Conservation (phyloP, 1,140 invertebrate species). For the Calephelis nemesis region DNA sequence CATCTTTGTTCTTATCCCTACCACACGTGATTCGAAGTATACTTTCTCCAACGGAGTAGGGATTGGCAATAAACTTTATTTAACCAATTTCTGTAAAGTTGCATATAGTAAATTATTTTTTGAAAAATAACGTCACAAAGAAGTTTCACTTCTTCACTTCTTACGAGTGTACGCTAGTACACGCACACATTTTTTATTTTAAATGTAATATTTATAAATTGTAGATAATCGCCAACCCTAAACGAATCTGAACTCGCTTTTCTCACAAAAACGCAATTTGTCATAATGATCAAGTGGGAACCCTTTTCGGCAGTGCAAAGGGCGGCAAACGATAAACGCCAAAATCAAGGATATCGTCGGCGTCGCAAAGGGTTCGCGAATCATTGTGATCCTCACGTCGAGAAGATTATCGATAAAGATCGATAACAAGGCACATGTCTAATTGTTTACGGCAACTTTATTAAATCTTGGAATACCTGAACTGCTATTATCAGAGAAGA, state of each 20-base stretch:
- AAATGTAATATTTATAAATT: not conserved
- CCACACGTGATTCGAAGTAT: too few relatives aligned
- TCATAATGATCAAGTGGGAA: constrained; percentile 21
- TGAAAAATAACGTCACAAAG: too few relatives aligned
- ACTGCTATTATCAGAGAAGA: too few relatives aligned
- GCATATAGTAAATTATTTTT: too few relatives aligned
- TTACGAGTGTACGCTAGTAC: too few relatives aligned
- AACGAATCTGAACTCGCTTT: not conserved
- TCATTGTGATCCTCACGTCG: constrained; percentile 1
- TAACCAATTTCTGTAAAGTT: too few relatives aligned
- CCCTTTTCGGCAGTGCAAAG: constrained; percentile 19
- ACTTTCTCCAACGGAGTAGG: too few relatives aligned
- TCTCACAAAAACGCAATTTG: constrained; percentile 21
- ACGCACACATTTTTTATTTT: too few relatives aligned
- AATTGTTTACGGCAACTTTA: not conserved
- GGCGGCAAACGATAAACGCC: constrained; percentile 15
- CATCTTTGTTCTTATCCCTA: too few relatives aligned
- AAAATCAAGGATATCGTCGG: constrained; percentile 8
- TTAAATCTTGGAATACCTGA: not conserved
- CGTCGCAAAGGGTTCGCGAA: constrained; percentile 6
- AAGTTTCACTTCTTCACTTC: too few relatives aligned
- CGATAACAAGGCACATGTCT: constrained; percentile 8
- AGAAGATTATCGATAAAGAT: constrained; percentile 19
- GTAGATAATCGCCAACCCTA: constrained; percentile 1
- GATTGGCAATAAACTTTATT: too few relatives aligned